A percentile compares a stretch with the other conserved stretches of the same genome.
These are phyloP conservation scores for Tiliacea aurago DNA, from an alignment of 2,888 invertebrate genomes.

Conservation along the genomic window DNA sequence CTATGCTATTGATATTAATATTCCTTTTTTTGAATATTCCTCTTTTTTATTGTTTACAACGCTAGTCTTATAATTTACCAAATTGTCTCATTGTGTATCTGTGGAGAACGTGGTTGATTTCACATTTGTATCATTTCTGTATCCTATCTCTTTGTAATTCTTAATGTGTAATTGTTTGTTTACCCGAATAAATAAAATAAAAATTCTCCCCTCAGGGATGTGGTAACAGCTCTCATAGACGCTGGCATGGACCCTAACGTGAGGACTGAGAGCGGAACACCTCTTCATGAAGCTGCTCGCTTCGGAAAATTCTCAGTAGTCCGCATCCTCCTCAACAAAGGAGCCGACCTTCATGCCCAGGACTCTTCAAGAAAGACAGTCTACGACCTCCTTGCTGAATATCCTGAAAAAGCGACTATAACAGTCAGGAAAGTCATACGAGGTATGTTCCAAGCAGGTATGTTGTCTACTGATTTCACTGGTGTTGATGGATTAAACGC, in stretches of 20 bases:
- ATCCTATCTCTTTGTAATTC: no score
- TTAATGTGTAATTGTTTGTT: no score
- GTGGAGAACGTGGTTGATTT: no score
- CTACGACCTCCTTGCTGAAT: constrained; percentile 95
- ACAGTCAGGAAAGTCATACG: constrained; percentile 96
- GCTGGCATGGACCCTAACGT: constrained; percentile 97
- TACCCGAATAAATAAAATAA: no score
- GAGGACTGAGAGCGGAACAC: constrained; percentile 96
- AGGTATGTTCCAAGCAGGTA: constrained; percentile 90
- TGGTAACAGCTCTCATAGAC: constrained; percentile 95
- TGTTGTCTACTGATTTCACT: constrained; percentile 33
- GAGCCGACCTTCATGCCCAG: constrained; percentile 95
- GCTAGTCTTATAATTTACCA: no score
- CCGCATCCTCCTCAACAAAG: constrained; percentile 94
- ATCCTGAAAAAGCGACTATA: constrained; percentile 96
- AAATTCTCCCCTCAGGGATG: constrained; percentile 91
- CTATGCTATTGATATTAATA: no score
- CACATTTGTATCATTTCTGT: no score
- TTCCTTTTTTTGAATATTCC: no score
- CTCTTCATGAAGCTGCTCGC: constrained; percentile 97
- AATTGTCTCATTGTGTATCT: no score
- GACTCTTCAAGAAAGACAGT: constrained; percentile 96
- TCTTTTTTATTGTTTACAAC: no score
- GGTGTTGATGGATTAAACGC: constrained; percentile 45
- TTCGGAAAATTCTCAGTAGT: constrained; percentile 98